Base-by-base conservation (phyloP, 2,888 invertebrate species). In the Pyralis farinalis region DNA sequence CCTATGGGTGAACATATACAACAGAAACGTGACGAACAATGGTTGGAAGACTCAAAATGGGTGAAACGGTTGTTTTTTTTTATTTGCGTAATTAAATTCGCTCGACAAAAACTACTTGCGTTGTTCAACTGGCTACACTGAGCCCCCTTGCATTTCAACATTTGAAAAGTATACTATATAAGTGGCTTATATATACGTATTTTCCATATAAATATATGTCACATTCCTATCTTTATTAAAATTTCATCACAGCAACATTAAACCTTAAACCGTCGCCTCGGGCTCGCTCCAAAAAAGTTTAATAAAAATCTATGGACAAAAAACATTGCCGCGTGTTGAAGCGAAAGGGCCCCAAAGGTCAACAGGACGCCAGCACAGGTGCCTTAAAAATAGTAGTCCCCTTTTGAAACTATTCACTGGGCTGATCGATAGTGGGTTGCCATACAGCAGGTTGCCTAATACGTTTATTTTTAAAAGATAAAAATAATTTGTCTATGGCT, bases 341-440 rank as follows among this genome's bases (percentile, higher is more conserved):
- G 55, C 61, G 56, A 55, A 66, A 58, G 58, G 61, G 44, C 51
- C 40, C 20, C 46, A 57, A 63, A 72, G 71, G 69, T 64, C 55
- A 40, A 16, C 49, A 59, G 55, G 46, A 53, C 55, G 16, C 16
- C 16, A 16, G 16, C 16, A 60, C 69, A 68, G 68, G 72, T 75
- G 71, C 65, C 70, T 68, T 66, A 71, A 72, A 79, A 80, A 81
- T 78, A 79, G 74, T 65, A 69, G 27, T 52, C 16, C 16, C n/a
- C 65, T 69, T 76, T 74, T 74, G 70, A 69, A 83, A 81, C 81
- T 82, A 82, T 70, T 71, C 74, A 73, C 44, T 74, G 73, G 65
- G 37, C 55, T 51, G 55, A 51, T 53, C 51, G 47, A 50, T 34
- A 55, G 55, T 60, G 54, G 48, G 50, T 55, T 47, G 55, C 8